Conservation (phyloP, 2,888 invertebrate genomes). For the Chalcis sispes region DNA sequence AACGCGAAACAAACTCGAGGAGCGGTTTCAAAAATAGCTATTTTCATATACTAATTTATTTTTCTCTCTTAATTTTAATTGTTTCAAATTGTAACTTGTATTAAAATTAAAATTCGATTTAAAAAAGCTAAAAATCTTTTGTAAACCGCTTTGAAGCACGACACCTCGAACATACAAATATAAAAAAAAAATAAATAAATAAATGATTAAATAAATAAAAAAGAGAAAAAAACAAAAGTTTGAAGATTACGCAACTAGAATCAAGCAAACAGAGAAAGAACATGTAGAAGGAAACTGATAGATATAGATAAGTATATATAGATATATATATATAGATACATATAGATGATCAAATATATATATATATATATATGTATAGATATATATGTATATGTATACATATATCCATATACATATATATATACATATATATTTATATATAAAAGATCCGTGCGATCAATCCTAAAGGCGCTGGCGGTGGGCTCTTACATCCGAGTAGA, state of each 20-base stretch:
- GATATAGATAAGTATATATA: no score
- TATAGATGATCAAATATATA: no score
- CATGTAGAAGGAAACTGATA: neutral
- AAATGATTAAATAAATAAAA: neutral
- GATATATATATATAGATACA: no score
- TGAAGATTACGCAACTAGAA: neutral
- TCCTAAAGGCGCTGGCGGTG: slow-evolving; percentile 44
- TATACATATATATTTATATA: no score
- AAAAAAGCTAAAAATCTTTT: neutral
- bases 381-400: no score
- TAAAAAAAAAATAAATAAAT: no score
- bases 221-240: neutral
- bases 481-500: slow-evolving; percentile 54
- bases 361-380: no score
- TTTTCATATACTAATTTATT: no score
- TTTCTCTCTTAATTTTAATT: no score
- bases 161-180: neutral
- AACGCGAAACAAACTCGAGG: neutral
- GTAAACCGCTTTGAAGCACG: neutral
- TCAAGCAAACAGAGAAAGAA: neutral
- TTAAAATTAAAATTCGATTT: no score
- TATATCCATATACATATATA: no score
- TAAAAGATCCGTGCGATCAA: slow-evolving; percentile 36
- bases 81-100: no score
- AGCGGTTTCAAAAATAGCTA: neutral